A percentile compares a stretch with the other conserved stretches of the same genome.
Evolutionary conservation across 2,888 invertebrate species (phyloP).

Genomic region (Physocephala rufipes): DNA sequence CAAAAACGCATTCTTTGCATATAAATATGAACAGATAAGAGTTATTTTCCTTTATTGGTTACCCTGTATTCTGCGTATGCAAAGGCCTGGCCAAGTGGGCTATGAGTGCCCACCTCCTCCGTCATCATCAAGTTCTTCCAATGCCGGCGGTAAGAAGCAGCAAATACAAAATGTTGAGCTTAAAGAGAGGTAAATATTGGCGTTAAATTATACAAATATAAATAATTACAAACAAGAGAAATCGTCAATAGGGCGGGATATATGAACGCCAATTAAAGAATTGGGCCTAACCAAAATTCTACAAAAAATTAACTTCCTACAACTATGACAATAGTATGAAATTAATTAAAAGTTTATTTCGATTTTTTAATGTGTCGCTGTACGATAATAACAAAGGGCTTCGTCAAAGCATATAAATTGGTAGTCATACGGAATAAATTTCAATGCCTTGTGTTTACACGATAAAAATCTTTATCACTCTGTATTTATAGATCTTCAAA

Average conservation of each 20-base stretch:
- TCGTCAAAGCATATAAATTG: no score
- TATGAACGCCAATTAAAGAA: no score
- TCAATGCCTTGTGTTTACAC: background rate
- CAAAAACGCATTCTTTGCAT: conserved; percentile 32
- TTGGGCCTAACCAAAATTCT: no score
- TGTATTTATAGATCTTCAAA: conserved; percentile 78
- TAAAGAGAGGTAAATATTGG: conserved; percentile 72
- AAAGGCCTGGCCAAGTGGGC: conserved; percentile 73
- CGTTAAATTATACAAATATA: no score
- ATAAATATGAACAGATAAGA: conserved; percentile 73
- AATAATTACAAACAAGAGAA: no score
- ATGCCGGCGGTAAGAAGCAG: conserved; percentile 67
- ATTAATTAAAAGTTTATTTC: no score
- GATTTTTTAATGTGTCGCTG: background rate
- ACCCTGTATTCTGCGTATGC: conserved; percentile 96
- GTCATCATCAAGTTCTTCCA: conserved; percentile 72
- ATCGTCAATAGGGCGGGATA: no score
- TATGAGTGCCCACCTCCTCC: conserved; percentile 67
- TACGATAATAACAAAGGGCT: no score
- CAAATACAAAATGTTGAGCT: conserved; percentile 84
- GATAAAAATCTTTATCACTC: background rate
- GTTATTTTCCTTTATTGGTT: conserved; percentile 96
- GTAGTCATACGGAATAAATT: no score
- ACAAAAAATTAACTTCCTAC: no score
- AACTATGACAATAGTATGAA: no score